phyloP scores from a whole-genome alignment of 2,113 vertebrate species.

The Echinops telfairi region DNA sequence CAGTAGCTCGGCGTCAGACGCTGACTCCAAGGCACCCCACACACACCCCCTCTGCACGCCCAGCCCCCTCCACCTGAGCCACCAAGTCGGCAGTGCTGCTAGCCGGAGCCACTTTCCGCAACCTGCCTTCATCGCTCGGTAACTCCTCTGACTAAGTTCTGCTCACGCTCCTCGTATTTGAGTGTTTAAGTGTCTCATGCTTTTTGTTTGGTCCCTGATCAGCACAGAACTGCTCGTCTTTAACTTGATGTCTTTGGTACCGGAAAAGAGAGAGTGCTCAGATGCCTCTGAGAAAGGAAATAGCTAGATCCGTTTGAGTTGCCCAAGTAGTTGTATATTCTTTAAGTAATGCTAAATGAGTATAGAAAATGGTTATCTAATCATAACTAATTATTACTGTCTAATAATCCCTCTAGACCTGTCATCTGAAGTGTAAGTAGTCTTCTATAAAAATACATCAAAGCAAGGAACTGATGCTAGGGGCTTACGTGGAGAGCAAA shows the following conservation, averaged over 20 bases:
- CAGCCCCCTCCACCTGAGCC: not conserved
- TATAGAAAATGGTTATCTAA: constrained; percentile 40
- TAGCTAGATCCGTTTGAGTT: not conserved
- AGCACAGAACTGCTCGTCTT: not conserved
- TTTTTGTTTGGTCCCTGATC: not conserved
- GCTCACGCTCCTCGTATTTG: not conserved
- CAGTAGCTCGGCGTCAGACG: too few relatives aligned
- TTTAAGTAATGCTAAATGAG: constrained; percentile 28
- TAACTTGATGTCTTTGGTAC: not conserved
- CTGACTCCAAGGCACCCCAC: not conserved
- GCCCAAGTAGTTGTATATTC: constrained; percentile 4
- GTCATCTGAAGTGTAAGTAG: constrained; percentile 45
- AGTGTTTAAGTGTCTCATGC: not conserved
- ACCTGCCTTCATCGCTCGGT: not conserved
- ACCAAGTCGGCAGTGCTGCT: not conserved
- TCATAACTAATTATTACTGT: not conserved
- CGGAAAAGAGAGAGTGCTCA: not conserved
- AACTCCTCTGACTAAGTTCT: not conserved
- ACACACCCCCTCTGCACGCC: not conserved
- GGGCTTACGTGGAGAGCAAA: too few relatives aligned
- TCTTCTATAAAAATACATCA: constrained; percentile 39
- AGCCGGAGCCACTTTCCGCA: not conserved
- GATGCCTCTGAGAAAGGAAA: constrained; percentile 32
- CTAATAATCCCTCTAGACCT: constrained; percentile 38
- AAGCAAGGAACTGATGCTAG: not conserved